Evolutionary conservation across 2,888 invertebrate species (phyloP).

Genomic region (Philonicus albiceps): DNA sequence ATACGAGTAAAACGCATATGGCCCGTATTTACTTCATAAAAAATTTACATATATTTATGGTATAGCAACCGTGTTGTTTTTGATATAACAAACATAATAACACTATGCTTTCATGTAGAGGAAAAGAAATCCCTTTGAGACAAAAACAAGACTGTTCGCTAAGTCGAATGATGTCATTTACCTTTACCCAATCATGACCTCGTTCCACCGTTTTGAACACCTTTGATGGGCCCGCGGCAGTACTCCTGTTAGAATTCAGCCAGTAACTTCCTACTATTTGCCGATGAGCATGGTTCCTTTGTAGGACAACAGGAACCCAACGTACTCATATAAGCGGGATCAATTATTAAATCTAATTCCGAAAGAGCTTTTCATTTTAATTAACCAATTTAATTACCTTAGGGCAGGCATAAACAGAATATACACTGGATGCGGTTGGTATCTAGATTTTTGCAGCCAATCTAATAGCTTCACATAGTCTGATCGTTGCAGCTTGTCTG

Average conservation of each 20-base stretch:
- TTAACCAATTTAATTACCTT: background rate
- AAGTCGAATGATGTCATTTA: background rate
- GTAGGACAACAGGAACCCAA: background rate
- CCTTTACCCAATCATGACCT: background rate
- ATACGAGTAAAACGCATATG: background rate
- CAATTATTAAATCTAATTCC: slow-evolving; percentile 20
- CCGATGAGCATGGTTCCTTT: background rate
- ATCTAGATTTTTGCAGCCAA: background rate
- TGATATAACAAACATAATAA: background rate
- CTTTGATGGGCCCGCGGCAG: background rate
- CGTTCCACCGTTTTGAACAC: background rate
- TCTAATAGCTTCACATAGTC: background rate
- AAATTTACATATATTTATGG: background rate
- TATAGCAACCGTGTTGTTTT: background rate
- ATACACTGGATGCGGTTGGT: background rate
- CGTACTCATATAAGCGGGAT: background rate
- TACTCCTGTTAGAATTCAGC: background rate
- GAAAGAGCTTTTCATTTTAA: slow-evolving; percentile 19
- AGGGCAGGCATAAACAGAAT: background rate
- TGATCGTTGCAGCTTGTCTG: background rate
- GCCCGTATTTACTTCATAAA: background rate
- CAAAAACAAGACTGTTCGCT: background rate
- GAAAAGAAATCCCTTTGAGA: background rate
- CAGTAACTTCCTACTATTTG: background rate
- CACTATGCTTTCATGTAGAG: background rate